These are phyloP conservation scores for Aspidapion aeneum DNA, from an alignment of 2,888 invertebrate genomes.

Conservation along the genomic window DNA sequence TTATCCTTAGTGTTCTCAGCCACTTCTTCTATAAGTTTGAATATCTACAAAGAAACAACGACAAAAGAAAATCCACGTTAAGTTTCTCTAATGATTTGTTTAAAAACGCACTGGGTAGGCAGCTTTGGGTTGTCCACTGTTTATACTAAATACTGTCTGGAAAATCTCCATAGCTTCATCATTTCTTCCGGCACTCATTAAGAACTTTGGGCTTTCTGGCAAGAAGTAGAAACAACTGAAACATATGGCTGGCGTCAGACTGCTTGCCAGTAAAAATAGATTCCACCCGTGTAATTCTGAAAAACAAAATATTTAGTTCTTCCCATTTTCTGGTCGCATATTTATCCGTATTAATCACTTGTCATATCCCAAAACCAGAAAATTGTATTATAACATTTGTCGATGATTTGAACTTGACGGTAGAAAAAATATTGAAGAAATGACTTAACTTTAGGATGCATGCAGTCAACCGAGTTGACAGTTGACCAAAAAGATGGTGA, in stretches of 20 bases:
- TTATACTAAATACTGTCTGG: slow-evolving; percentile 58
- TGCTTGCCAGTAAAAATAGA: slow-evolving; percentile 55
- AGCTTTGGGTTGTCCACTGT: slow-evolving; percentile 57
- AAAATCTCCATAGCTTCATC: slow-evolving; percentile 63
- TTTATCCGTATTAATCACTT: too few relatives aligned
- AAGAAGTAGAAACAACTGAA: slow-evolving; percentile 56
- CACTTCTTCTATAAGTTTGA: slow-evolving; percentile 37
- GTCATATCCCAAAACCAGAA: too few relatives aligned
- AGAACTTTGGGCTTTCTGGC: slow-evolving; percentile 76
- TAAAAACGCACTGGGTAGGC: slow-evolving; percentile 61
- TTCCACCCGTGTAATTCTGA: slow-evolving; percentile 50
- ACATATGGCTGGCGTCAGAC: slow-evolving; percentile 63
- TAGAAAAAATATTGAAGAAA: too few relatives aligned
- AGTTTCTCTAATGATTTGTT: too few relatives aligned
- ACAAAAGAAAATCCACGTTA: neutral
- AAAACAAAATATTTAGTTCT: slow-evolving; percentile 13
- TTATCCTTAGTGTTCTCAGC: slow-evolving; percentile 22
- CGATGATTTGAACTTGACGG: too few relatives aligned
- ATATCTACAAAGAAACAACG: slow-evolving; percentile 34
- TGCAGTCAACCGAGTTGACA: too few relatives aligned
- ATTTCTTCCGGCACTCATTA: slow-evolving; percentile 63
- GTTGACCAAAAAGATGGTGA: too few relatives aligned
- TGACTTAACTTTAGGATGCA: too few relatives aligned
- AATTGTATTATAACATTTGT: too few relatives aligned
- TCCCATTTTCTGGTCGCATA: too few relatives aligned